These are phyloP conservation scores for Pelochelys cantorii DNA, from an alignment of 2,797 vertebrate species.

Conservation along the genomic window DNA sequence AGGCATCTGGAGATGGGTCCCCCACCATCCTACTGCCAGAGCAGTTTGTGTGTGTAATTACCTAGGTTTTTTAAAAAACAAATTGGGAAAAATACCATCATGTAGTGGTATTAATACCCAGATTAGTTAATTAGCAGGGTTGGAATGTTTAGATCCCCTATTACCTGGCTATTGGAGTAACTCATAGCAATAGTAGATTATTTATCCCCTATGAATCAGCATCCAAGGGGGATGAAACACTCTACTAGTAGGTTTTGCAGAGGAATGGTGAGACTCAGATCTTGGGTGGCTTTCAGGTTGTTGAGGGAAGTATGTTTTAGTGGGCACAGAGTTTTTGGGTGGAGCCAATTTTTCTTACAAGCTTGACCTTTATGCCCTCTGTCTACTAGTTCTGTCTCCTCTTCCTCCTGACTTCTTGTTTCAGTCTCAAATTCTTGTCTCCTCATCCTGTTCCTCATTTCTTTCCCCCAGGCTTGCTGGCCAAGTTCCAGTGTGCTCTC, in stretches of 20 bases:
- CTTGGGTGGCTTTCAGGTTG: background rate
- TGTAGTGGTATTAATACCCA: background rate
- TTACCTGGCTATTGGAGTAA: background rate
- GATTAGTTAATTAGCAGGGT: background rate
- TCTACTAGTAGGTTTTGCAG: background rate
- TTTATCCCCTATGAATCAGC: background rate
- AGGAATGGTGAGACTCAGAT: background rate
- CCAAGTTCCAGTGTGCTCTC: background rate
- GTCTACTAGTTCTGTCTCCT: background rate
- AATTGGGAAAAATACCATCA: too few species aligned
- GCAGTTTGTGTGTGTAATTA: background rate
- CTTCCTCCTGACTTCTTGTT: too few species aligned
- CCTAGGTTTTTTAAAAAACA: background rate
- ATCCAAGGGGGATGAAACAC: background rate
- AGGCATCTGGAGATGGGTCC: too few species aligned
- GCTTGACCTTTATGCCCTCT: background rate
- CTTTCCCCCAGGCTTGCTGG: background rate
- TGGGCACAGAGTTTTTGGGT: background rate
- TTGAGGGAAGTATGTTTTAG: fast-evolving
- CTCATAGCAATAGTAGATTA: background rate
- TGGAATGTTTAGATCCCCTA: background rate
- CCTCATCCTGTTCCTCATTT: background rate
- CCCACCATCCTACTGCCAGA: too few species aligned
- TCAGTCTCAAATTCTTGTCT: background rate
- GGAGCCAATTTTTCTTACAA: background rate